Conservation (phyloP, 2,888 invertebrate genomes). For the Tetragonisca angustula region DNA sequence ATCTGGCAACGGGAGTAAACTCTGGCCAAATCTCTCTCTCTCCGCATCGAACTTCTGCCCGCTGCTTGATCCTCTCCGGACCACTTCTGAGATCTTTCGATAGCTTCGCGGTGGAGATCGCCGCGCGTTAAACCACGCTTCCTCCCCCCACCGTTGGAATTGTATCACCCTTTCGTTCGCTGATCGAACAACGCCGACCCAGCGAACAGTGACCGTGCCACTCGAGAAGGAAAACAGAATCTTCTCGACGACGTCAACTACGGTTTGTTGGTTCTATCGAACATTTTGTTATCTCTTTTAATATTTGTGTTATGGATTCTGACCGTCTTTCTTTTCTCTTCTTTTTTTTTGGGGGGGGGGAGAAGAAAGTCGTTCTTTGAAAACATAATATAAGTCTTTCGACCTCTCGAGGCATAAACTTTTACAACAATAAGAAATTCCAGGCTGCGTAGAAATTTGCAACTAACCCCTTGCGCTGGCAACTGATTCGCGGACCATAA, state of each 20-base stretch:
- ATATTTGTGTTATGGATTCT: no score
- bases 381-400: no score
- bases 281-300: no score
- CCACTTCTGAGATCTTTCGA: conserved; percentile 58
- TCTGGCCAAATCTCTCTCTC: conserved; percentile 63
- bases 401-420: no score
- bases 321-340: no score
- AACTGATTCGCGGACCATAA: no score
- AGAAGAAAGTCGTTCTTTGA: no score
- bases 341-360: no score
- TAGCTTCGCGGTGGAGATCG: conserved; percentile 48
- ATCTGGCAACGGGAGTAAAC: conserved; percentile 55
- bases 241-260: neutral
- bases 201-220: neutral
- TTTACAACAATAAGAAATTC: no score
- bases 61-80: conserved; percentile 51
- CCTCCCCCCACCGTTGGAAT: neutral
- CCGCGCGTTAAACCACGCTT: conserved; percentile 39
- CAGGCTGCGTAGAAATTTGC: no score
- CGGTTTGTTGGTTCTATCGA: no score
- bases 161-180: neutral
- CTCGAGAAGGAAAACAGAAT: neutral
- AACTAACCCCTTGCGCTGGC: no score
- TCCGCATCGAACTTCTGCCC: conserved; percentile 47
- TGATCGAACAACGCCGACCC: neutral